Percentiles rank a stretch among this genome's conserved stretches.
phyloP scores from a whole-genome alignment of 2,888 invertebrate species.

The Lepidonotus clava region DNA sequence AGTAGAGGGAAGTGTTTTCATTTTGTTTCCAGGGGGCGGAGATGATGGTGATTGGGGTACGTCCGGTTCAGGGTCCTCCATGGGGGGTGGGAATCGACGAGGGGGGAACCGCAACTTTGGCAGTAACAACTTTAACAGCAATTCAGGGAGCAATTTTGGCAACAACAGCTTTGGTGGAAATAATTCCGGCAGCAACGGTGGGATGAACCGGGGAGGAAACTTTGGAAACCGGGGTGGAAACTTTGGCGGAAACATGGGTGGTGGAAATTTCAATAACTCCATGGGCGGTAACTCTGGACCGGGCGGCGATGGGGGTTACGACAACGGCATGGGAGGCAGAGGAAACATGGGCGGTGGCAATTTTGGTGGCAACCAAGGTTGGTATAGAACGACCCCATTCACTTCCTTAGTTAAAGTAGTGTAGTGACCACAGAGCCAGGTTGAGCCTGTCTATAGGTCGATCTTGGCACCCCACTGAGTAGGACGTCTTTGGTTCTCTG shows the following conservation, averaged over 20 bases:
- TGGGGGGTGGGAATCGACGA: neutral
- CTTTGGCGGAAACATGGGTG: neutral
- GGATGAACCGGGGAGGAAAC: constrained; percentile 63
- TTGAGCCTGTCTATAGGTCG: neutral
- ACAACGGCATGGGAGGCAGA: constrained; percentile 52
- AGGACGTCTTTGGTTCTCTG: too few relatives aligned
- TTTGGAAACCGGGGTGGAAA: constrained; percentile 58
- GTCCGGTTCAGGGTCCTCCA: constrained; percentile 23
- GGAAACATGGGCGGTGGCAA: constrained; percentile 53
- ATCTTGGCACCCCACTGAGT: neutral
- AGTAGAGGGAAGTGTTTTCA: constrained; percentile 38
- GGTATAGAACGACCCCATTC: constrained; percentile 46
- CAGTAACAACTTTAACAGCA: neutral
- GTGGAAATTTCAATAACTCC: constrained; percentile 3
- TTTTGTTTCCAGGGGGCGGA: constrained; percentile 46
- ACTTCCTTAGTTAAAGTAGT: constrained; percentile 50
- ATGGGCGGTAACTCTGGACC: constrained; percentile 63
- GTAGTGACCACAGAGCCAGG: constrained; percentile 44
- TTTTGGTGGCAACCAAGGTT: constrained; percentile 56
- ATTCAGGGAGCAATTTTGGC: neutral
- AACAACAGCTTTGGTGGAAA: neutral
- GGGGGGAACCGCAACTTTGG: neutral
- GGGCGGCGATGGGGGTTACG: constrained; percentile 48
- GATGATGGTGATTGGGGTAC: constrained; percentile 20
- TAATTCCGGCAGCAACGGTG: constrained; percentile 29